These are phyloP conservation scores for Drosophila bifasciata DNA, from an alignment of 1,140 invertebrate species.

Conservation along the genomic window DNA sequence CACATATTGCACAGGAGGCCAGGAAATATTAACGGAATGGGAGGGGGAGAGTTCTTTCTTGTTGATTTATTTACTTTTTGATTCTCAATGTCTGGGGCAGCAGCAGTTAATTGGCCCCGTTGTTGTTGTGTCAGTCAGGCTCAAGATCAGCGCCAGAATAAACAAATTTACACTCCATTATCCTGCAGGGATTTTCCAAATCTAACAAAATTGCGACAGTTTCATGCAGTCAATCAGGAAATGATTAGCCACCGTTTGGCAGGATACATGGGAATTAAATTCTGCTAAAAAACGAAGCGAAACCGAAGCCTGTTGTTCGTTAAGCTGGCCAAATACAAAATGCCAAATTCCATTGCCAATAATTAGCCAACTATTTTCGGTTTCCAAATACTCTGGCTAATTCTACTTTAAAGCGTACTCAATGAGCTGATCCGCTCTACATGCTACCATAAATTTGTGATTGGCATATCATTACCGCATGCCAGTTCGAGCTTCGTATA, in stretches of 20 bases:
- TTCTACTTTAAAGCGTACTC: slow-evolving; percentile 72
- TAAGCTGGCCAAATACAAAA: slow-evolving; percentile 18
- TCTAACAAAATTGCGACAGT: slow-evolving; percentile 62
- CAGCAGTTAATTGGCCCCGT: slow-evolving; percentile 75
- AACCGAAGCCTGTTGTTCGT: background rate
- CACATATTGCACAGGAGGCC: slow-evolving; percentile 53
- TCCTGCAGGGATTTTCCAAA: background rate
- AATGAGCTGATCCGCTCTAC: slow-evolving; percentile 60
- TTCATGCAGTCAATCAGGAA: slow-evolving; percentile 75
- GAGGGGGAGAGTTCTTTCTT: slow-evolving; percentile 9
- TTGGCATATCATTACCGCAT: slow-evolving; percentile 77
- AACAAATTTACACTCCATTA: slow-evolving; percentile 62
- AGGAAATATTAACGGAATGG: slow-evolving; percentile 69
- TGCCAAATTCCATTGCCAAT: slow-evolving; percentile 54
- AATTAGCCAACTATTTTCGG: slow-evolving; percentile 63
- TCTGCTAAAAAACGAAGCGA: background rate
- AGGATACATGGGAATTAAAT: slow-evolving; percentile 12
- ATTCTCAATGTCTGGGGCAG: slow-evolving; percentile 56
- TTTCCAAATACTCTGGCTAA: slow-evolving; percentile 62
- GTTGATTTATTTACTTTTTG: slow-evolving; percentile 78
- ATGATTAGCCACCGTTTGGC: slow-evolving; percentile 46
- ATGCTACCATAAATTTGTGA: slow-evolving; percentile 68
- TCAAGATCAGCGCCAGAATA: slow-evolving; percentile 50
- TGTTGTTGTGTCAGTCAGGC: slow-evolving; percentile 64
- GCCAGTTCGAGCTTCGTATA: slow-evolving; percentile 17